These are phyloP conservation scores for Cyprinella venusta DNA, from an alignment of 2,797 vertebrate genomes.

Conservation along the genomic window DNA sequence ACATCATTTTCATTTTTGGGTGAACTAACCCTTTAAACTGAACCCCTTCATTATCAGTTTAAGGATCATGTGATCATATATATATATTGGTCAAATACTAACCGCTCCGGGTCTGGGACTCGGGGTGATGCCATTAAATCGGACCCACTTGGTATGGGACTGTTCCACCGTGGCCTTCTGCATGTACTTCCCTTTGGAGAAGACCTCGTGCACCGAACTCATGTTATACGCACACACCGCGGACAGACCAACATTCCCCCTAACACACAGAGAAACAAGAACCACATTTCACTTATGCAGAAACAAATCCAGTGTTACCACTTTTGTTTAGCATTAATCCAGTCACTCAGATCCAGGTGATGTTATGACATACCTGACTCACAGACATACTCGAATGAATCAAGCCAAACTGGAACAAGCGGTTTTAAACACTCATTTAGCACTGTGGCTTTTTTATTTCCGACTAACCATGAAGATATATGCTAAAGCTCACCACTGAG, in stretches of 20 bases:
- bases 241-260: constrained; percentile 93
- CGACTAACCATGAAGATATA: neutral
- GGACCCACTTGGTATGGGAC: constrained; percentile 95
- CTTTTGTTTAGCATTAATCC: neutral
- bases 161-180: constrained; percentile 95
- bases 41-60: no score
- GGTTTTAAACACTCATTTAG: neutral
- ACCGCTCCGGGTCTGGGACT: constrained; percentile 93
- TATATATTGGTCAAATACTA: constrained; percentile 64
- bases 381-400: neutral
- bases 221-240: constrained; percentile 93
- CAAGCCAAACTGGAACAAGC: constrained; percentile 9
- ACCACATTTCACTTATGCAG: neutral
- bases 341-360: neutral
- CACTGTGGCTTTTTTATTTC: neutral
- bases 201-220: constrained; percentile 87
- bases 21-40: neutral
- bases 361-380: no score
- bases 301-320: neutral
- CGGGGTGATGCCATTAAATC: constrained; percentile 88
- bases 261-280: constrained; percentile 61
- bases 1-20: no score
- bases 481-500: constrained; percentile 86
- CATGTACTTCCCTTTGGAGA: constrained; percentile 96
- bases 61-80: neutral